Conservation (phyloP, 1,140 invertebrate genomes). For the Aplysia californica region DNA sequence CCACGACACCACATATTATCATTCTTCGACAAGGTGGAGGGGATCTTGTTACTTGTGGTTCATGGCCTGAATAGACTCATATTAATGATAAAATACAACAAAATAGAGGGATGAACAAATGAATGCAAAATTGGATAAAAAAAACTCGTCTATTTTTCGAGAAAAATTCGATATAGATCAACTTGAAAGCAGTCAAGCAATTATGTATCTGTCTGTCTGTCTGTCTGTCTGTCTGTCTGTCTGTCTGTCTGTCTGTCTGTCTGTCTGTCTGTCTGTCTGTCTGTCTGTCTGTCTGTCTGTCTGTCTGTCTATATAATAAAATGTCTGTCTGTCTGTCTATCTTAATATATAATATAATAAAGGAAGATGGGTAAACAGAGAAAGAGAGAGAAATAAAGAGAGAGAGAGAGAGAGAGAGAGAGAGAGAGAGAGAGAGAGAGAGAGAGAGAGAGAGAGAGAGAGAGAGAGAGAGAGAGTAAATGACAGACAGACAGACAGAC, state of each 20-base stretch:
- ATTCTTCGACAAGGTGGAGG: no score
- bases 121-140: no score
- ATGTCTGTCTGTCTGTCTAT: background rate
- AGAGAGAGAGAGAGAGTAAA: background rate
- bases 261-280: conserved; percentile 1
- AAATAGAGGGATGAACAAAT: no score
- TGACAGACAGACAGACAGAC: background rate
- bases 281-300: conserved; percentile 1
- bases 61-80: no score
- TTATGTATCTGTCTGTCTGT: background rate
- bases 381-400: background rate
- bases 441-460: background rate
- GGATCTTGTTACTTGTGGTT: no score
- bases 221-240: conserved; percentile 1
- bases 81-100: no score
- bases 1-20: no score
- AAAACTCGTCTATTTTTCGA: no score
- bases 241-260: conserved; percentile 1
- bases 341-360: background rate
- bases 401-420: background rate
- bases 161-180: no score
- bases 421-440: background rate
- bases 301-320: background rate
- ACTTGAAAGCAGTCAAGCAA: no score
- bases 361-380: background rate